Base-by-base conservation (phyloP, 2,113 vertebrate genomes). In the Globicephala melas region DNA sequence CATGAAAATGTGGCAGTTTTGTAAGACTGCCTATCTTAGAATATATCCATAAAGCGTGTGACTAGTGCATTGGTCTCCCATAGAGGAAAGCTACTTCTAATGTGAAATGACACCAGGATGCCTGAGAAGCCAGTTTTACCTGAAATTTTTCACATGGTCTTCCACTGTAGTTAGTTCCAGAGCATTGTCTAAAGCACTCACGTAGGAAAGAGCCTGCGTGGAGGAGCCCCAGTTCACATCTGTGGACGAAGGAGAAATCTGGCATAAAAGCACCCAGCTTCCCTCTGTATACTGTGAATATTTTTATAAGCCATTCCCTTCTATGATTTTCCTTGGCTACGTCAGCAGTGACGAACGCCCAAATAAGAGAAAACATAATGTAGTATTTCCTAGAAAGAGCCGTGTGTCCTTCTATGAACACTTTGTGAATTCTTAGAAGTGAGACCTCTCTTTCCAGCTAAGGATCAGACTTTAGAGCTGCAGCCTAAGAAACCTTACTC, bases 141-240 rank as follows among this genome's bases (percentile, higher is more conserved):
- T 99, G 99, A 99, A 99, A 97, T 99, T 99, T 98, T 99, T 99
- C 96, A 99, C 99, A 0, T 99, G 99, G 26, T 99, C 99, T 63
- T 99, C 99, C 28, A 99, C 98, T 6, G 98, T 98, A 0, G 99
- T 98, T 95, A 99, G 98, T 74, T 99, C 99, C 97, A 99, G 98
- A 62, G 99, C 99, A 0, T 99, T 99, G 98, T 99, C 99, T 97
- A 99, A 98, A 5, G 99, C 99, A 2, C 99, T 99, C 90, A 99
- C 96, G 15, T 99, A 99, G 15, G 99, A 99, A 96, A 99, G 99
- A 3, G 99, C 99, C 97, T 99, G 99, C 0, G 99, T 99, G 41
- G 99, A 99, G 9, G 99, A 99, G 8, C 99, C 99, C 99, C 99
- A 99, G 89, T 99, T 99, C 76, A 99, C 99, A 89, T 99, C 99